phyloP scores from a whole-genome alignment of 1,140 invertebrate species.

The Sesamia nonagrioides region DNA sequence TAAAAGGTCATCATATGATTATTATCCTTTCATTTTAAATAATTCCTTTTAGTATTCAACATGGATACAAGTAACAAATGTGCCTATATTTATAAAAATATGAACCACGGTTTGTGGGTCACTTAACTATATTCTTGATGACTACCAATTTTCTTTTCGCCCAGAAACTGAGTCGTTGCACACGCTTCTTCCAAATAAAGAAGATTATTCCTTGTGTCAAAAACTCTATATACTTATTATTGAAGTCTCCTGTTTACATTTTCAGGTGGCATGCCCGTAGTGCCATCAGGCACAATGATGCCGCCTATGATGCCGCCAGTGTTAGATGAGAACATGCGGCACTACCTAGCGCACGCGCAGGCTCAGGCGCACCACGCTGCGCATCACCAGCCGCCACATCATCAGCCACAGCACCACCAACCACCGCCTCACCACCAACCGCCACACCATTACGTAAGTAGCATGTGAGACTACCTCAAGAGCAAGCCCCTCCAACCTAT shows the following conservation, averaged over 20 bases:
- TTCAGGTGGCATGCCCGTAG: slow-evolving; percentile 93
- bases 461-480: no score
- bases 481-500: no score
- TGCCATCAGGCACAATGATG: slow-evolving; percentile 93
- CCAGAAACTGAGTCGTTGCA: no score
- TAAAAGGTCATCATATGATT: not conserved
- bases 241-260: slow-evolving; percentile 11
- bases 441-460: slow-evolving; percentile 90
- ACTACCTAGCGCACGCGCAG: slow-evolving; percentile 93
- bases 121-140: no score
- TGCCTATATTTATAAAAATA: no score
- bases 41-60: no score
- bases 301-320: slow-evolving; percentile 96
- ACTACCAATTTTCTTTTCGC: no score
- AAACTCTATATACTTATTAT: no score
- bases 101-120: no score
- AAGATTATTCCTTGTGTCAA: not conserved
- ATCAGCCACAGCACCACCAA: slow-evolving; percentile 85
- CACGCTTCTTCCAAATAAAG: no score
- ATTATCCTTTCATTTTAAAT: not conserved
- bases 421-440: slow-evolving; percentile 79
- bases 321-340: slow-evolving; percentile 95
- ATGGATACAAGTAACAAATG: no score
- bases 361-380: slow-evolving; percentile 87
- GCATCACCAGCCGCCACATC: slow-evolving; percentile 83